Evolutionary conservation across 2,113 vertebrate genomes (phyloP).

Genomic region (Gobiocypris rarus): DNA sequence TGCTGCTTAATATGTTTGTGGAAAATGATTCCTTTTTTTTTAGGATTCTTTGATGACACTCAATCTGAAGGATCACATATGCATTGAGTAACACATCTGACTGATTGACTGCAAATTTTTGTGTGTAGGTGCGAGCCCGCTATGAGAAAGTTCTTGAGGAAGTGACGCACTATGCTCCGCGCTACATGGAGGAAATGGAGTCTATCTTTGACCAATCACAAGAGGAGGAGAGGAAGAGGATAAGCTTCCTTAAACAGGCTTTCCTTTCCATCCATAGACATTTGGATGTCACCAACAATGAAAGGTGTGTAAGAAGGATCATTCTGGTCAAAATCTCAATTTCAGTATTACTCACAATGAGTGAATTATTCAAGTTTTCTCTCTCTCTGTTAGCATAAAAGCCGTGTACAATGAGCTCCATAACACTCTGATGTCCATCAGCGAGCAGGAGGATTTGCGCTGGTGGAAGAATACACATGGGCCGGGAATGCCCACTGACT

Average conservation of each 20-base stretch:
- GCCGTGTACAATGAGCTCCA: conserved; percentile 74
- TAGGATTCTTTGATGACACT: neutral
- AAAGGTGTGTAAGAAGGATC: conserved; percentile 67
- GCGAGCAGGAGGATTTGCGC: conserved; percentile 80
- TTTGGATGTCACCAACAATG: conserved; percentile 80
- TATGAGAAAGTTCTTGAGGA: conserved; percentile 85
- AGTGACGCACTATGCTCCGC: conserved; percentile 80
- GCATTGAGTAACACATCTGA: neutral
- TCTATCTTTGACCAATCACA: conserved; percentile 84
- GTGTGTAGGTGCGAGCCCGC: conserved; percentile 72
- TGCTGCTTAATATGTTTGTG: neutral
- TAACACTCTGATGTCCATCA: conserved; percentile 73
- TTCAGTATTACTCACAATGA: neutral
- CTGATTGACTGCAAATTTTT: neutral
- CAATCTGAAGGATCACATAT: neutral
- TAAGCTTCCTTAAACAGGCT: conserved; percentile 81
- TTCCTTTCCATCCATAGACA: conserved; percentile 81
- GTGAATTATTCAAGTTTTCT: neutral
- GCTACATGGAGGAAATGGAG: conserved; percentile 90
- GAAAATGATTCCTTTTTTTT: neutral
- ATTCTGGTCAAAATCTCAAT: neutral
- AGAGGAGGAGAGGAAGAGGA: conserved; percentile 81
- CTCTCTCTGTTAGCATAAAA: conserved; percentile 61
- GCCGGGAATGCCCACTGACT: conserved; percentile 84
- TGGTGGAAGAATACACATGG: conserved; percentile 83